Evolutionary conservation across 2,797 vertebrate species (phyloP).

Genomic region (Passerculus sandwichensis): DNA sequence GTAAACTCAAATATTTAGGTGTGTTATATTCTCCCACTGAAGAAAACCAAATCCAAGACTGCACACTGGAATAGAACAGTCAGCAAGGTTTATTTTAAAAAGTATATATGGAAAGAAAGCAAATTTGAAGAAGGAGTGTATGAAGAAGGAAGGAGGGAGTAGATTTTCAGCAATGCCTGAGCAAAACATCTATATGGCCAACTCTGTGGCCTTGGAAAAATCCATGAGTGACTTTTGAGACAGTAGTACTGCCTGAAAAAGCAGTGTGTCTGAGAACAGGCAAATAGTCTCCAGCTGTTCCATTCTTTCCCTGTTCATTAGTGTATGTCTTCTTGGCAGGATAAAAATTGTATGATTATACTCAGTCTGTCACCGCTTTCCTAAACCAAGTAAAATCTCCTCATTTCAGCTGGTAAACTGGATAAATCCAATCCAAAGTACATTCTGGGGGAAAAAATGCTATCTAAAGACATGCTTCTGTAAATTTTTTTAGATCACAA

Average conservation of each 20-base stretch:
- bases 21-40: neutral
- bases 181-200: neutral
- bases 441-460: accelerated
- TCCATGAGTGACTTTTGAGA: neutral
- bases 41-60: neutral
- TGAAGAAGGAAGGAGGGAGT: neutral
- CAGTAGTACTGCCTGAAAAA: neutral
- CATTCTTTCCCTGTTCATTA: neutral
- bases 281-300: neutral
- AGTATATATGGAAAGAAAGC: neutral
- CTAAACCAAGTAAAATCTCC: neutral
- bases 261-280: neutral
- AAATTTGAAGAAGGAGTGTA: neutral
- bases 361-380: neutral
- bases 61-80: neutral
- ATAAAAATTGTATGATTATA: neutral
- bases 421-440: neutral
- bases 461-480: neutral
- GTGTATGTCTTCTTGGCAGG: neutral
- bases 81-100: neutral
- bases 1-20: neutral
- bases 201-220: neutral
- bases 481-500: neutral
- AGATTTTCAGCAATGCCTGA: neutral
- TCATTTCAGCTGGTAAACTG: neutral